Conservation (phyloP, 1,140 invertebrate species). For the Eumaeus atala region DNA sequence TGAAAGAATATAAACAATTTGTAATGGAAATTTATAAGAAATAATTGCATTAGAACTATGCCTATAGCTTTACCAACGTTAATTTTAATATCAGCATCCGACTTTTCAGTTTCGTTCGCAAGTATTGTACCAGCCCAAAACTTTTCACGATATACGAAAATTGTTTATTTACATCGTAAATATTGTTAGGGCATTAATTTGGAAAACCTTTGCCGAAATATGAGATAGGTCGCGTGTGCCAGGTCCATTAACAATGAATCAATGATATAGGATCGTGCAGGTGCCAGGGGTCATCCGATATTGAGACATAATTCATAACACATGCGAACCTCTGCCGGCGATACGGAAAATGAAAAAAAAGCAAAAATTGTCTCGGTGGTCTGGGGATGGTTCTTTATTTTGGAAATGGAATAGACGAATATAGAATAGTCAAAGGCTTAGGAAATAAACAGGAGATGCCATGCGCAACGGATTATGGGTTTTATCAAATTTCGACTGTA, state of each 20-base stretch:
- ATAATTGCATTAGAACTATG: too few species aligned
- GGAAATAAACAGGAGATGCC: too few species aligned
- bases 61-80: too few species aligned
- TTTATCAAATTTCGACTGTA: too few species aligned
- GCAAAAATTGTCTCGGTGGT: too few species aligned
- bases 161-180: constrained; percentile 1
- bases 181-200: constrained; percentile 1
- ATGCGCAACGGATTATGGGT: too few species aligned
- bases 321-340: background rate
- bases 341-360: constrained; percentile 5
- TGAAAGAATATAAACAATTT: too few species aligned
- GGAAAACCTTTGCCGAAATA: constrained; percentile 7
- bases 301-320: constrained; percentile 11
- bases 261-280: background rate
- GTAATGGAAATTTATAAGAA: too few species aligned
- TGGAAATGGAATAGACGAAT: too few species aligned
- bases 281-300: constrained; percentile 7
- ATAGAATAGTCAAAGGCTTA: too few species aligned
- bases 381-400: too few species aligned
- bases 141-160: background rate
- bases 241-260: constrained; percentile 6
- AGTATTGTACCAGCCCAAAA: background rate
- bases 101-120: background rate
- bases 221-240: constrained; percentile 8
- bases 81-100: background rate